Percentiles rank a stretch among this genome's conserved stretches.
phyloP scores from a whole-genome alignment of 2,113 vertebrate genomes.

The Thamnophis sirtalis region DNA sequence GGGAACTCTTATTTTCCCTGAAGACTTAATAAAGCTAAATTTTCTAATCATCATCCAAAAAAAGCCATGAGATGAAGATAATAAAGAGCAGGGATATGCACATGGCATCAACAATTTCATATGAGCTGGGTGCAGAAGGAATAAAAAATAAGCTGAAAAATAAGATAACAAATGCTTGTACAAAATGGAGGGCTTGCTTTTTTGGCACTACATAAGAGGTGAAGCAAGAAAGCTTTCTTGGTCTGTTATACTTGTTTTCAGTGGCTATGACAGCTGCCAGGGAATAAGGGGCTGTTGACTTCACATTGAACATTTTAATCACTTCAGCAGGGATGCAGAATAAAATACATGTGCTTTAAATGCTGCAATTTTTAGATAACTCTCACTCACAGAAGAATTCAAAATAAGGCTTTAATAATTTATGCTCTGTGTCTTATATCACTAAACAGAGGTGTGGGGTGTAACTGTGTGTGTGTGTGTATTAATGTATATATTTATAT shows the following conservation, averaged over 20 bases:
- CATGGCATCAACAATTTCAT: conserved; percentile 14
- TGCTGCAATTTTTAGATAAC: conserved; percentile 3
- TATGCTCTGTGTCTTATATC: conserved; percentile 19
- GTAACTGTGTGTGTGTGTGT: too few species aligned
- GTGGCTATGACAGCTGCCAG: conserved; percentile 73
- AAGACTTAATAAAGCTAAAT: conserved; percentile 61
- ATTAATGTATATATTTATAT: too few species aligned
- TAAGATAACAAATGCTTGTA: conserved; percentile 64
- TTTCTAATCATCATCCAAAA: conserved; percentile 27
- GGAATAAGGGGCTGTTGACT: conserved; percentile 63
- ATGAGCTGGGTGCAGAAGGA: conserved; percentile 36
- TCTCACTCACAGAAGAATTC: conserved; percentile 54
- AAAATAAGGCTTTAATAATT: conserved; percentile 48
- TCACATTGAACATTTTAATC: conserved; percentile 72
- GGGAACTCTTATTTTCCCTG: conserved; percentile 59
- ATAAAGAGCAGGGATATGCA: conserved; percentile 34
- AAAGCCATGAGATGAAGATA: conserved; percentile 17
- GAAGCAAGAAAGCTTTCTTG: conserved; percentile 67
- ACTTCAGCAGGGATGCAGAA: conserved; percentile 54
- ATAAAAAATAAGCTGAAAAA: conserved; percentile 51
- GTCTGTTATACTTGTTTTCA: conserved; percentile 64
- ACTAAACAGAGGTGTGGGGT: conserved; percentile 28
- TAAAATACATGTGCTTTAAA: conserved; percentile 51
- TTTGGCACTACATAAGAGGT: conserved; percentile 52
- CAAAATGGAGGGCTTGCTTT: conserved; percentile 46